A percentile compares a stretch with the other conserved stretches of the same genome.
phyloP scores from a whole-genome alignment of 1,140 invertebrate genomes.

The Pseudomyrmex flavicornis region DNA sequence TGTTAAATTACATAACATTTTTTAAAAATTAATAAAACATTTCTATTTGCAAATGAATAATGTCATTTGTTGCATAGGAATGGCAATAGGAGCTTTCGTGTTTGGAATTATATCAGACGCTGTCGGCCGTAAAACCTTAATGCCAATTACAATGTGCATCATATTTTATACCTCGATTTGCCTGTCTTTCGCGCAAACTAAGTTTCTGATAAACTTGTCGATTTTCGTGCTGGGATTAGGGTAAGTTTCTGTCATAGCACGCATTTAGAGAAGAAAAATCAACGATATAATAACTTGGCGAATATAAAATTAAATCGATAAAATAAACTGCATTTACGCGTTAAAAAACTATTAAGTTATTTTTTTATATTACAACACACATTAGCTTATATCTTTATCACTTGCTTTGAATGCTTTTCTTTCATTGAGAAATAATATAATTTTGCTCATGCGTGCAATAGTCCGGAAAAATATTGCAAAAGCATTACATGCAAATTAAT shows the following conservation, averaged over 20 bases:
- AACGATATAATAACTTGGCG: not conserved
- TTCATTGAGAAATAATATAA: not conserved
- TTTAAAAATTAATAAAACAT: too few species aligned
- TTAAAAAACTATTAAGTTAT: not conserved
- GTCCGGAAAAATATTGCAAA: not conserved
- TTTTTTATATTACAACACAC: not conserved
- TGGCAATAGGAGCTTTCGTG: constrained; percentile 72
- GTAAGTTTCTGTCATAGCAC: constrained; percentile 51
- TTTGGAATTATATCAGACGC: constrained; percentile 73
- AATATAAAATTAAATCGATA: not conserved
- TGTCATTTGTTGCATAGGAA: constrained; percentile 63
- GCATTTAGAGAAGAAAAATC: not conserved
- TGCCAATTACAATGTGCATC: constrained; percentile 66
- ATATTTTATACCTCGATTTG: constrained; percentile 69
- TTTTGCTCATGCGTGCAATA: not conserved
- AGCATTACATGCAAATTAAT: not conserved
- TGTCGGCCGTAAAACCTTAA: constrained; percentile 69
- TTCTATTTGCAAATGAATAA: too few species aligned
- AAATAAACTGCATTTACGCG: not conserved
- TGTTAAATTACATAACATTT: too few species aligned
- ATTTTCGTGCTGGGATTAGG: constrained; percentile 72
- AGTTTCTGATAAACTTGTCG: constrained; percentile 67
- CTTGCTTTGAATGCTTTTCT: not conserved
- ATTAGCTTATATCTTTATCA: not conserved
- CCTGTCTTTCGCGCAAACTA: constrained; percentile 72